Conservation (phyloP, 2,797 vertebrate species). For the Oreonectes daqikongensis region DNA sequence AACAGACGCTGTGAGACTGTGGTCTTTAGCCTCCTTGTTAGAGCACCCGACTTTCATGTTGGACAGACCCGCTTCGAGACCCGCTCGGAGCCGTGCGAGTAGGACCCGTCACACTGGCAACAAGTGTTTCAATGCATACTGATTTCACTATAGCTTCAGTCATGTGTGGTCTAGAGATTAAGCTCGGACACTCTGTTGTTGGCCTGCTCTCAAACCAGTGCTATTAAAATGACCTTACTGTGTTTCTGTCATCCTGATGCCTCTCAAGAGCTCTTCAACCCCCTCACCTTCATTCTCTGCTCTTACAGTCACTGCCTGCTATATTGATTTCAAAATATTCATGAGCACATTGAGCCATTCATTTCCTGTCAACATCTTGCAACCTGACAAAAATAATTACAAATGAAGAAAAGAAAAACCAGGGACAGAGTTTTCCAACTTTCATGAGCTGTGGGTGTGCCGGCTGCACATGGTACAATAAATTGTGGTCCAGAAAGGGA, state of each 20-base stretch:
- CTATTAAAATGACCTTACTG: constrained; percentile 27
- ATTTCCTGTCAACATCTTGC: constrained; percentile 37
- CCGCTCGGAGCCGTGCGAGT: no score
- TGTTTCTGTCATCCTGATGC: constrained; percentile 32
- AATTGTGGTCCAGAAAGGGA: constrained; percentile 48
- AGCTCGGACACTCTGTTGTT: background rate
- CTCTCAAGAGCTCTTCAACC: constrained; percentile 44
- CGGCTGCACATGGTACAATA: constrained; percentile 45
- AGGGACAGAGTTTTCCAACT: background rate
- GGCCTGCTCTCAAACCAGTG: background rate
- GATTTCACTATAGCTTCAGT: background rate
- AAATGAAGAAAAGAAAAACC: background rate
- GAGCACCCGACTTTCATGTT: no score
- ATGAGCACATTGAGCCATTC: constrained; percentile 12
- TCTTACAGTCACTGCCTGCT: constrained; percentile 36
- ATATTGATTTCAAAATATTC: constrained; percentile 49
- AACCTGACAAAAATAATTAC: constrained; percentile 48
- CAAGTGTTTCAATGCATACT: no score
- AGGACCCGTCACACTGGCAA: no score
- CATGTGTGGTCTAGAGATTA: background rate
- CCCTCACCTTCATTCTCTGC: constrained; percentile 36
- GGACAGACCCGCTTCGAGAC: no score
- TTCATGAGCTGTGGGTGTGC: no score
- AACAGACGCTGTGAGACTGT: no score
- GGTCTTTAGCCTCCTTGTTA: no score